phyloP scores from a whole-genome alignment of 1,140 invertebrate species.

The Sycophila sp. region DNA sequence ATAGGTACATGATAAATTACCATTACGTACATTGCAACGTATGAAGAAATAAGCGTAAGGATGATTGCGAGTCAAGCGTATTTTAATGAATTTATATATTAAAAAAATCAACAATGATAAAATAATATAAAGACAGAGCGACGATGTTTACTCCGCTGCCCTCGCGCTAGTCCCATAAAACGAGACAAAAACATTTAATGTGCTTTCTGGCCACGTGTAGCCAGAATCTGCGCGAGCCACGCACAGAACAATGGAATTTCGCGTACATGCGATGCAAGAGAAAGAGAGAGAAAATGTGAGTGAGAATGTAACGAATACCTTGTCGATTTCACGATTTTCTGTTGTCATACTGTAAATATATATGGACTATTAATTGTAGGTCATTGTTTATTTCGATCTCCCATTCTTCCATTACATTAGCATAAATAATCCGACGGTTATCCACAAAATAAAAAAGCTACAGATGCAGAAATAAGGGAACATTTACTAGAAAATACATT shows the following conservation, averaged over 20 bases:
- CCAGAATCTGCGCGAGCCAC: background rate
- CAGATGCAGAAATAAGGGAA: too few relatives aligned
- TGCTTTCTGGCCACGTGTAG: background rate
- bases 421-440: too few relatives aligned
- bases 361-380: conserved; percentile 28
- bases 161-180: background rate
- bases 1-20: conserved; percentile 19
- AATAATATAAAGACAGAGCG: background rate
- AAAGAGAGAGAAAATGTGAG: background rate
- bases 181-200: background rate
- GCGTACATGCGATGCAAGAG: background rate
- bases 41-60: background rate
- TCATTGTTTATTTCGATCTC: conserved; percentile 12
- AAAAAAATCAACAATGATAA: background rate
- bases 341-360: conserved; percentile 36
- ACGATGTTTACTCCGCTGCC: background rate
- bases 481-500: too few relatives aligned
- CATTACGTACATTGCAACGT: conserved; percentile 16
- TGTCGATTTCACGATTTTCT: conserved; percentile 26
- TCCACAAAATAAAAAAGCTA: too few relatives aligned
- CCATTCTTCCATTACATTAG: too few relatives aligned
- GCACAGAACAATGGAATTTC: conserved; percentile 1
- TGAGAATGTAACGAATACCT: conserved; percentile 16
- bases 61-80: background rate
- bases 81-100: conserved; percentile 25